These are phyloP conservation scores for Motacilla tschutschensis DNA, from an alignment of 2,113 vertebrate species.

Conservation along the genomic window DNA sequence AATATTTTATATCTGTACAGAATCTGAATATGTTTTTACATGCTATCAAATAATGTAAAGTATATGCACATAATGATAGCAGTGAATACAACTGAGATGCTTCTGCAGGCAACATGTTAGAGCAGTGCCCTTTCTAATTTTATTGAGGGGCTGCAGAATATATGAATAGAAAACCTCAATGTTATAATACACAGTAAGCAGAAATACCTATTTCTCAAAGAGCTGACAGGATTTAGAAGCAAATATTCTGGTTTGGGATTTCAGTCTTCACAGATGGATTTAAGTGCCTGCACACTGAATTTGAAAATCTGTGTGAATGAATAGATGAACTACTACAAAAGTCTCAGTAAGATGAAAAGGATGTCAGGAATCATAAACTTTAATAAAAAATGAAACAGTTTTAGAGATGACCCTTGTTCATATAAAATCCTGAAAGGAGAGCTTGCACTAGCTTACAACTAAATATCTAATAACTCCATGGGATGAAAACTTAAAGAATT, in stretches of 20 bases:
- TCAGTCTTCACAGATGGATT: background rate
- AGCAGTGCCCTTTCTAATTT: background rate
- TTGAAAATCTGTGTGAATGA: background rate
- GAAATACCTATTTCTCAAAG: background rate
- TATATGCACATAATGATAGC: slow-evolving; percentile 4
- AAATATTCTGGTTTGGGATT: background rate
- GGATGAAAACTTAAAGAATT: background rate
- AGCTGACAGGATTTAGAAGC: background rate
- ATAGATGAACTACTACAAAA: background rate
- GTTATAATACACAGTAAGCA: background rate
- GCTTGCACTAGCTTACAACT: background rate
- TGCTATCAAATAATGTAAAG: slow-evolving; percentile 24
- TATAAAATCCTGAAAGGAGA: background rate
- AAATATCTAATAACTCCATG: background rate
- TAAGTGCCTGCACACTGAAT: background rate
- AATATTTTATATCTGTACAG: background rate
- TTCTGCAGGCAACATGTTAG: background rate
- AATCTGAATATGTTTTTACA: slow-evolving; percentile 7
- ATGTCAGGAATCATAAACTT: background rate
- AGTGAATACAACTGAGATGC: background rate
- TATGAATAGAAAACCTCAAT: background rate
- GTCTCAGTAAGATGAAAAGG: background rate
- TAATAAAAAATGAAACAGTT: background rate
- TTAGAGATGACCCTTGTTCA: background rate
- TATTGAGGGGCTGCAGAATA: background rate